Evolutionary conservation across 2,888 invertebrate genomes (phyloP).

Genomic region (Leptodirus hochenwartii): DNA sequence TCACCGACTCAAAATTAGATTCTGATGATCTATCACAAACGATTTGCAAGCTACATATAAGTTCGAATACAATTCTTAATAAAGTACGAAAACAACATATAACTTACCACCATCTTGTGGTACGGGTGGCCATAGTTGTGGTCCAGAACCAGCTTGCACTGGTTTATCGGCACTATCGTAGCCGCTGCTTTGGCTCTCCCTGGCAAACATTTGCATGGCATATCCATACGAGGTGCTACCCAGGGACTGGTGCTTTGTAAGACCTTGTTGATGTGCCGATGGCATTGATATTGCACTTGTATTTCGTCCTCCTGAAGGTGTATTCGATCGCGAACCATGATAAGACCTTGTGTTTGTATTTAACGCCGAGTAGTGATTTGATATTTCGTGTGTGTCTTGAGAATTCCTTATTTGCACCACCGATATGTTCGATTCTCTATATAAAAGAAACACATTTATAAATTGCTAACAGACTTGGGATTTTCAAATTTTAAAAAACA

Average conservation of each 20-base stretch:
- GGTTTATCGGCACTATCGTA: not conserved
- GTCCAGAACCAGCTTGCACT: too few species aligned
- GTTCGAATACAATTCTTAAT: too few species aligned
- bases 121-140: too few species aligned
- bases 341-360: constrained; percentile 17
- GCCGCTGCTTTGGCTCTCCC: constrained; percentile 12
- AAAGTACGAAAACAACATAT: too few species aligned
- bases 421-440: constrained; percentile 35
- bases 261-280: constrained; percentile 13
- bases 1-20: too few species aligned
- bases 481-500: too few species aligned
- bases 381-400: constrained; percentile 36
- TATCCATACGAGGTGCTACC: too few species aligned
- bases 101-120: too few species aligned
- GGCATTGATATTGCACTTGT: constrained; percentile 5
- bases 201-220: constrained; percentile 23
- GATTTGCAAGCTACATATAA: too few species aligned
- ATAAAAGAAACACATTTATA: constrained; percentile 16
- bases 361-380: constrained; percentile 23
- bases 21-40: too few species aligned
- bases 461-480: too few species aligned
- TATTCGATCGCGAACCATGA: constrained; percentile 18
- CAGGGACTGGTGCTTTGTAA: constrained; percentile 23
- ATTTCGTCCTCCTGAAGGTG: constrained; percentile 16
- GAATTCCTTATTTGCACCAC: constrained; percentile 34